A percentile compares a stretch with the other conserved stretches of the same genome.
These are phyloP conservation scores for Nemoura dubitans DNA, from an alignment of 2,888 invertebrate species.

Conservation along the genomic window DNA sequence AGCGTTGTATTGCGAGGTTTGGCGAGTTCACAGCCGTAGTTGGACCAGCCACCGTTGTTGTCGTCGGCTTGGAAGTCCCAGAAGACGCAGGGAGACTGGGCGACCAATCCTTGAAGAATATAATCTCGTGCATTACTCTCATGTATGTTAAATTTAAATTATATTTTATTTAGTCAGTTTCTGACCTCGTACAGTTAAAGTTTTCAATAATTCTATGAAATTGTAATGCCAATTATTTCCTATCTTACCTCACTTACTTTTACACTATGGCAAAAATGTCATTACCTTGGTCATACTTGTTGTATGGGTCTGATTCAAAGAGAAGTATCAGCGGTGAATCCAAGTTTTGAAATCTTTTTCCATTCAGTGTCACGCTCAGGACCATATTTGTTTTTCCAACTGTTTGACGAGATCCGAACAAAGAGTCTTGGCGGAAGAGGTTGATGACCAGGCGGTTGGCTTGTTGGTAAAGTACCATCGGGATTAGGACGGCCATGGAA, in stretches of 20 bases:
- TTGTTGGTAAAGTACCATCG: slow-evolving; percentile 58
- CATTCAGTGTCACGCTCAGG: slow-evolving; percentile 44
- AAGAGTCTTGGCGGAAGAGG: slow-evolving; percentile 44
- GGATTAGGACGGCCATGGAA: slow-evolving; percentile 66
- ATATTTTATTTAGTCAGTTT: too few relatives aligned
- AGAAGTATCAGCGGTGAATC: slow-evolving; percentile 39
- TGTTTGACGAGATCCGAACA: slow-evolving; percentile 31
- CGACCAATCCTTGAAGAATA: too few relatives aligned
- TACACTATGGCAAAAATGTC: too few relatives aligned
- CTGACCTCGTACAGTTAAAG: too few relatives aligned
- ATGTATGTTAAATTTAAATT: too few relatives aligned
- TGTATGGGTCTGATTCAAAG: slow-evolving; percentile 16
- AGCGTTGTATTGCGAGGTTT: neutral
- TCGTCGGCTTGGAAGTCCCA: slow-evolving; percentile 45
- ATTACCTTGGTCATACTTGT: neutral
- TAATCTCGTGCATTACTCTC: too few relatives aligned
- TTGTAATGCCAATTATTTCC: too few relatives aligned
- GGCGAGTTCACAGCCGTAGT: slow-evolving; percentile 37
- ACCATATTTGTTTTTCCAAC: slow-evolving; percentile 23
- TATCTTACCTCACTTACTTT: too few relatives aligned
- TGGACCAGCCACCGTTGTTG: slow-evolving; percentile 45
- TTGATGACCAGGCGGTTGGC: slow-evolving; percentile 41
- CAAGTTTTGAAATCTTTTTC: slow-evolving; percentile 28
- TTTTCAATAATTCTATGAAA: too few relatives aligned
- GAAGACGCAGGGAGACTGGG: slow-evolving; percentile 44